A percentile compares a stretch with the other conserved stretches of the same genome.
Conservation (phyloP, 2,888 invertebrate genomes). For the Cheilosia pagana region DNA sequence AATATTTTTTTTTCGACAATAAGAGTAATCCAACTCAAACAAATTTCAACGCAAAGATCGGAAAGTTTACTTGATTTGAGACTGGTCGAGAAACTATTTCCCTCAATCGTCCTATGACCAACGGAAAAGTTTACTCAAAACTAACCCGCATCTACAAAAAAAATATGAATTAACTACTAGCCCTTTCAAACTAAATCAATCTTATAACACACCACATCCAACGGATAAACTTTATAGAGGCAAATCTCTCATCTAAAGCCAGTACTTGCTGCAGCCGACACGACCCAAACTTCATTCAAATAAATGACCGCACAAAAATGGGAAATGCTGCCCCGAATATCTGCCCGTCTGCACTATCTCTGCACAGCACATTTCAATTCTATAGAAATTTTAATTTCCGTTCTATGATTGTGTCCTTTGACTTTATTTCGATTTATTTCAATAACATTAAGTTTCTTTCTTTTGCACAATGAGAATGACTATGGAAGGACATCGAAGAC, state of each 20-base stretch:
- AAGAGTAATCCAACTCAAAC: no score
- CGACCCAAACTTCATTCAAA: slow-evolving; percentile 18
- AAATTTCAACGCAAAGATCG: no score
- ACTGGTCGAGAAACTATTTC: no score
- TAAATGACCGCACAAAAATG: slow-evolving; percentile 29
- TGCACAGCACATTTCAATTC: slow-evolving; percentile 29
- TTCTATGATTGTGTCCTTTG: slow-evolving; percentile 67
- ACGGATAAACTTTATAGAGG: slow-evolving; percentile 1
- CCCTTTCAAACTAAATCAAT: neutral
- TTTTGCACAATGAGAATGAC: slow-evolving; percentile 15
- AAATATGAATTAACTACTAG: neutral
- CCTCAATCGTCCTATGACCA: no score
- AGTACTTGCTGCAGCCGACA: slow-evolving; percentile 15
- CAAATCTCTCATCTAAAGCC: slow-evolving; percentile 22
- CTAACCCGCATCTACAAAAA: neutral
- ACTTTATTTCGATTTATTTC: slow-evolving; percentile 71
- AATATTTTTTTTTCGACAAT: no score
- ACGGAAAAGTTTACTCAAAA: neutral
- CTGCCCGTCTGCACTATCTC: slow-evolving; percentile 15
- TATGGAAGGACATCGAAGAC: neutral
- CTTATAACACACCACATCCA: no score
- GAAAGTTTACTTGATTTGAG: no score
- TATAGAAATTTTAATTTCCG: slow-evolving; percentile 71
- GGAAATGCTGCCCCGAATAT: slow-evolving; percentile 19
- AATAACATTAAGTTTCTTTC: slow-evolving; percentile 67